Evolutionary conservation across 2,888 invertebrate species (phyloP).

Genomic region (Drosophila subsilvestris): DNA sequence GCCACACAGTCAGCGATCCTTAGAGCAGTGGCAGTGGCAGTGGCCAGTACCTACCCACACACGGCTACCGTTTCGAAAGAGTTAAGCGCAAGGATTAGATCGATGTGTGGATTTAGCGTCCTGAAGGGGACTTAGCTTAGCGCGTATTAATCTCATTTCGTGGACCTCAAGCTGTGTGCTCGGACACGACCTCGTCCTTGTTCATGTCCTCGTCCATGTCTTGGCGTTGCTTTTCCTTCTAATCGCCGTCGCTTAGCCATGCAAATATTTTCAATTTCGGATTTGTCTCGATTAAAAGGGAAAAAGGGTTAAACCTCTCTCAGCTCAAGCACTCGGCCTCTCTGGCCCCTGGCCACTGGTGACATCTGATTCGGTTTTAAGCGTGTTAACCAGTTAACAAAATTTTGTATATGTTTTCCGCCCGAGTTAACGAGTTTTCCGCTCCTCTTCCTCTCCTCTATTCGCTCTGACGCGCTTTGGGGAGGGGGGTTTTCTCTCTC

Average conservation of each 20-base stretch:
- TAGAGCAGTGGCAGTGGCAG: not conserved
- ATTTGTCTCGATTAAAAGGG: conserved; percentile 61
- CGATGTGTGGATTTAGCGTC: conserved; percentile 4
- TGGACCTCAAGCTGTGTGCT: conserved; percentile 48
- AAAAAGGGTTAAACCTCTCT: conserved; percentile 43
- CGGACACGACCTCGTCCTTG: not conserved
- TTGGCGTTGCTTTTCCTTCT: conserved; percentile 43
- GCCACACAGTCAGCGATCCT: conserved; percentile 64
- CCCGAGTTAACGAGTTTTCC: not conserved
- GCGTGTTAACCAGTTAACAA: conserved; percentile 28
- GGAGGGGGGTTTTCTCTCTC: not conserved
- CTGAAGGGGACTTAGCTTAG: conserved; percentile 57
- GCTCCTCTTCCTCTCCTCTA: too few relatives aligned
- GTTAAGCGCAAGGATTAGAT: conserved; percentile 73
- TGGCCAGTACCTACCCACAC: conserved; percentile 79
- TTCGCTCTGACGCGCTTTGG: conserved; percentile 21
- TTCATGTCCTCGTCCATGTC: not conserved
- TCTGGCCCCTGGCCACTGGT: not conserved
- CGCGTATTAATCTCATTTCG: conserved; percentile 73
- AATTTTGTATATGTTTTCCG: conserved; percentile 3
- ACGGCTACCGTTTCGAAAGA: conserved; percentile 58
- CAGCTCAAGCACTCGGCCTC: conserved; percentile 1
- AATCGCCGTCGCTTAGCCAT: conserved; percentile 76
- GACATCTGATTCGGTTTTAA: conserved; percentile 66
- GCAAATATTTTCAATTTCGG: conserved; percentile 76